Evolutionary conservation across 2,888 invertebrate species (phyloP), one percentile per base, ranked within the genome.

Genomic region (Sericinus montela): DNA sequence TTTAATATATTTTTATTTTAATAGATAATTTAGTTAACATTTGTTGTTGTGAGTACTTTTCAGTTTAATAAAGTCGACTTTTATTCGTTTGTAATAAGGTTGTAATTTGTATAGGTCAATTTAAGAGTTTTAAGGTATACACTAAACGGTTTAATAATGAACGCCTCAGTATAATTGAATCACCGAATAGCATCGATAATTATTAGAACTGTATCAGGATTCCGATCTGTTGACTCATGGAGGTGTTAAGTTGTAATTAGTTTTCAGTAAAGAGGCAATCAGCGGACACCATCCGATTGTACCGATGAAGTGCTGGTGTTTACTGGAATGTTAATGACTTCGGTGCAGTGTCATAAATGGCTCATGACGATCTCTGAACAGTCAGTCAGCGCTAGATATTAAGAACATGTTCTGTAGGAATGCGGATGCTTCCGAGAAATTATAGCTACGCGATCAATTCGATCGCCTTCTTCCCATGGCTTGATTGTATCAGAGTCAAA

Each of bases 291-390:
- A 58, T 61, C 47, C 44, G 54, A 53, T 53, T 54, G 70, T 60
- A 67, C 67, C 68, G 71, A 74, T 67, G 70, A 63, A 66, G 64
- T 71, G 70, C 62, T 67, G 62, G 63, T 67, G 67, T 69, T 76
- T 72, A 68, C 68, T 75, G 76, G 83, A 83, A 84, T 81, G 72
- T 77, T 79, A 76, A 84, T 76, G 72, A 72, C 67, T 69, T 65
- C 69, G 66, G 70, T 84, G 82, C 82, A 84, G 63, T 80, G 76
- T 77, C 76, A 72, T 78, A 73, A 76, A 72, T 84, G 80, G 82
- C 67, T 81, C 80, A 81, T 64, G 61, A 47, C 60, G 67, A 70
- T 68, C 62, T 64, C 59, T 60, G 61, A 56, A 55, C 62, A 59
- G 59, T 55, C 63, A 66, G 67, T 67, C 60, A 57, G 65, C 65